Percentiles rank a stretch among this genome's conserved stretches.
Conservation (phyloP, 2,113 vertebrate species). For the Triplophysa tibetana region DNA sequence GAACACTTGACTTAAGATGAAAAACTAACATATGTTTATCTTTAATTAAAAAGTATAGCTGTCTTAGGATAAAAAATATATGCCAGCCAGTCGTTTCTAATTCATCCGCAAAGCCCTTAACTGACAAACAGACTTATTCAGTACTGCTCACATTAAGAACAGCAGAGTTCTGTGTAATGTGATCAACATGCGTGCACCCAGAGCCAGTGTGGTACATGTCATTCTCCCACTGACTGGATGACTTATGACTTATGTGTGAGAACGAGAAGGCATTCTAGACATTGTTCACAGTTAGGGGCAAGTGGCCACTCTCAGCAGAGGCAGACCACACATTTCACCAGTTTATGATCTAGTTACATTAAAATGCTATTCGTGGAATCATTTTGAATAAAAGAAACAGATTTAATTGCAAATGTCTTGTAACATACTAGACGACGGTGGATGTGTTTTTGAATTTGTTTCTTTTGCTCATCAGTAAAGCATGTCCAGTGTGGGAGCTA, state of each 20-base stretch:
- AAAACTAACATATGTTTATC: not conserved
- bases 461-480: constrained; percentile 1
- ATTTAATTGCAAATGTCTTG: not conserved
- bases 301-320: not conserved
- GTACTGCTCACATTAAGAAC: not conserved
- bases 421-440: not conserved
- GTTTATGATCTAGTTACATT: not conserved
- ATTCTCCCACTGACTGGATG: constrained; percentile 30
- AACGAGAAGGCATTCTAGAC: constrained; percentile 6
- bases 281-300: not conserved
- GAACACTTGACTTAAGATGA: no score
- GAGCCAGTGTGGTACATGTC: constrained; percentile 29
- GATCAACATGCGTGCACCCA: constrained; percentile 40
- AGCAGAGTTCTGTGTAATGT: constrained; percentile 40
- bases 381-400: constrained; percentile 1
- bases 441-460: constrained; percentile 22
- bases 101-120: not conserved
- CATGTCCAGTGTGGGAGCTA: constrained; percentile 9
- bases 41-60: not conserved
- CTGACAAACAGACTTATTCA: not conserved
- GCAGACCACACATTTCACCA: not conserved
- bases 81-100: not conserved
- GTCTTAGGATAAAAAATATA: not conserved
- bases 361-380: not conserved
- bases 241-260: constrained; percentile 25